Evolutionary conservation across 2,113 vertebrate genomes (phyloP).

Genomic region (Gnathonemus longibarbis): DNA sequence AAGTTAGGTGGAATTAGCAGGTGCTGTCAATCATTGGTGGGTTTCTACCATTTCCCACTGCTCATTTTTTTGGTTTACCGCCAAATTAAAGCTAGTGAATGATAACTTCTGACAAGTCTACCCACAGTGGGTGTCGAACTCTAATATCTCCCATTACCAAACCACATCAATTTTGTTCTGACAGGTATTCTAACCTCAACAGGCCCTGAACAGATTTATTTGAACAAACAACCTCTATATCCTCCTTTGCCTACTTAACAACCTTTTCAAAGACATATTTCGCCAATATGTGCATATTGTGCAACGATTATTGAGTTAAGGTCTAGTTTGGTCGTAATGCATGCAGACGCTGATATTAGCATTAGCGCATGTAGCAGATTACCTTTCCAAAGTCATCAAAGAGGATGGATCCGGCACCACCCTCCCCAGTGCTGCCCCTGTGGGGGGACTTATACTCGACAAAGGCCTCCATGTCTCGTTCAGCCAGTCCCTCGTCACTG

Average conservation of each 20-base stretch:
- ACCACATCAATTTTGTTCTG: not conserved
- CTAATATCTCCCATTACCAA: not conserved
- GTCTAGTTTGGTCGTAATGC: not conserved
- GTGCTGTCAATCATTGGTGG: not conserved
- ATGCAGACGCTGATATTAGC: not conserved
- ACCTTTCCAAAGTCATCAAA: conserved; percentile 15
- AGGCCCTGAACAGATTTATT: not conserved
- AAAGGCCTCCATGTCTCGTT: conserved; percentile 27
- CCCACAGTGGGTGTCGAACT: not conserved
- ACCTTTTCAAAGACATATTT: not conserved
- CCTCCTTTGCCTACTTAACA: not conserved
- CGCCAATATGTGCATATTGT: too few species aligned
- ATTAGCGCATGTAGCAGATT: not conserved
- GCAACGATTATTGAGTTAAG: not conserved
- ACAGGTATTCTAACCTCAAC: not conserved
- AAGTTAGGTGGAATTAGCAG: not conserved
- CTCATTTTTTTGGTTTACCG: not conserved
- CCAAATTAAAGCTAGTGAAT: not conserved
- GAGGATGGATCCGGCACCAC: not conserved
- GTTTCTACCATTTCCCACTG: not conserved
- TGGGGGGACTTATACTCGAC: conserved; percentile 24
- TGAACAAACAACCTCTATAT: not conserved
- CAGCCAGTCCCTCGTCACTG: conserved; percentile 34
- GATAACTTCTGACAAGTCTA: not conserved
- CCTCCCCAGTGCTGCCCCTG: not conserved